Evolutionary conservation across 2,888 invertebrate genomes (phyloP), one percentile per base, ranked within the genome.

Genomic region (Molorchus minor): DNA sequence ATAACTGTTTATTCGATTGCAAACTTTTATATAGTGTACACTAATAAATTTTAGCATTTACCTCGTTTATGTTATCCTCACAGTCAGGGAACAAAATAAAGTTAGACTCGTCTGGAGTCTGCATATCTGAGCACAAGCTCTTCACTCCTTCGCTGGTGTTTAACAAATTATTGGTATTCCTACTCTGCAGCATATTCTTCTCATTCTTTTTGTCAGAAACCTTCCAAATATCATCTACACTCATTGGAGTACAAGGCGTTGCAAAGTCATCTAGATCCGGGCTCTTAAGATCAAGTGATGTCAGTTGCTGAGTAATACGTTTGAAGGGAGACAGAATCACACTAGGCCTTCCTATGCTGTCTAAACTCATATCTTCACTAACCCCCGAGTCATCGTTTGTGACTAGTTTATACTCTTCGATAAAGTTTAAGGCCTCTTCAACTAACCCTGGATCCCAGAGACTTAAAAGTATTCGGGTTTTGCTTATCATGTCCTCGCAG

Each of bases 381-480:
- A 76, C 77, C 15, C 78, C 79, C 2, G 79, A 78, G 71, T 79
- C 80, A 33, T 80, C 80, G 3, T 76, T 76, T 3, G 69, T 59
- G 71, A 80, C 75, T 5, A 87, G 81, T 78, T 88, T 90, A 71
- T 92, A 88, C 77, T 91, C 89, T 70, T 94, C 93, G 43, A 95
- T 87, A 71, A 90, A 92, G 7, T 88, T 87, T 40, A 96, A 83
- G 0, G 94, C 92, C 75, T 95, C 93, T 75, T 95, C 94, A 0
- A 96, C 90, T 30, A 93, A 82, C 5, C 88, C 88, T 0, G 93
- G 91, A 76, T 95, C 93, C 92, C 95, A 96, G 1, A 95, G 84
- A 46, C 89, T 88, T 1, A 94, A 82, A 55, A 96, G 82, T 47
- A 91, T 90, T 62, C 90, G 85, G 0, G 93, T 90, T 84, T 93